Base-by-base conservation (phyloP, 2,113 vertebrate genomes). In the Sisor rabdophorus region DNA sequence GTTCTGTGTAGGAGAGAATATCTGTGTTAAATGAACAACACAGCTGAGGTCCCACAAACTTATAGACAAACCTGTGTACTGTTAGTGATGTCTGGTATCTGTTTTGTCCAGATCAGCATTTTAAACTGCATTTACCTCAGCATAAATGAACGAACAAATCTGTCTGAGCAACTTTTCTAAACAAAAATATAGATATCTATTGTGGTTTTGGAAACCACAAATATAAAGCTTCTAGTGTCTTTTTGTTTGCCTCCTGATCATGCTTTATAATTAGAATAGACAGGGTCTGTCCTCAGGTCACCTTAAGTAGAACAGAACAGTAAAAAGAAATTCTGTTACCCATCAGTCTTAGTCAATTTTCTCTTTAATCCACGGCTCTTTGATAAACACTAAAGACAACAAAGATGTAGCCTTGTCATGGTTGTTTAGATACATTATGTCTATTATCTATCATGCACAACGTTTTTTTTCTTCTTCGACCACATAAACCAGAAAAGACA, bases 341-440 rank as follows among this genome's bases (percentile, higher is more conserved):
- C 36, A 63, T 70, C 11, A 71, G 26, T 61, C 30, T 75, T 36
- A 36, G 16, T 53, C 11, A 26, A 48, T 74, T 69, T 68, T 24
- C 32, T 6, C n/a, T 73, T 60, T 68, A 77, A 78, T 70, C 13
- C 44, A 73, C 28, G 28, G 26, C 26, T 58, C 80, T 89, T 88
- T 88, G 85, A 67, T 67, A 67, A 89, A 86, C 79, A 54, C 47
- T 19, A 36, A 32, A 55, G 65, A 82, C 86, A 84, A 84, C 86
- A 88, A 85, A 85, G 80, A 63, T 79, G 81, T 82, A 87, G 86
- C 78, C 64, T 15, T 16, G 36, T 78, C 48, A 10, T 36, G 24
- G 56, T 52, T 52, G 60, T 30, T 77, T 80, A 68, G 74, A 30
- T 40, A 73, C 69, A 82, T 16, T 68, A 80, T 50, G 69, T 53